A percentile compares a stretch with the other conserved stretches of the same genome.
These are phyloP conservation scores for Entomyzon cyanotis DNA, from an alignment of 2,113 vertebrate genomes.

Conservation along the genomic window DNA sequence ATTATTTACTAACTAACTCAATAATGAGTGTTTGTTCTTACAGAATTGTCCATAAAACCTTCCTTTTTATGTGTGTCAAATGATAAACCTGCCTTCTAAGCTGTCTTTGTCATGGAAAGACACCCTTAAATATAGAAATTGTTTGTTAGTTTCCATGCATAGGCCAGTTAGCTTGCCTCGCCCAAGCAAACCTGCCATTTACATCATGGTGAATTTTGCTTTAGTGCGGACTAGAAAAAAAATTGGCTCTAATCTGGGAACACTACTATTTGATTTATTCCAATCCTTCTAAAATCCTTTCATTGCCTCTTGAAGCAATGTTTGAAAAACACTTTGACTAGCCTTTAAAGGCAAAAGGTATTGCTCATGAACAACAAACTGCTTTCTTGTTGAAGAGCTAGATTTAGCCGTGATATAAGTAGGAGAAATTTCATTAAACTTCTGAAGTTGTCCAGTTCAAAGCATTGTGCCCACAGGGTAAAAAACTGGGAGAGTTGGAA, in stretches of 20 bases:
- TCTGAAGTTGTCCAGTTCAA: constrained; percentile 58
- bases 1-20: constrained; percentile 62
- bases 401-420: neutral
- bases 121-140: neutral
- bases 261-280: neutral
- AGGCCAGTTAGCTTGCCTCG: neutral
- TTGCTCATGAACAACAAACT: neutral
- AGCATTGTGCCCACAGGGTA: constrained; percentile 29
- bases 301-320: neutral
- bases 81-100: neutral
- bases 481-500: constrained; percentile 24
- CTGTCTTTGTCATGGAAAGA: neutral
- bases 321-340: neutral
- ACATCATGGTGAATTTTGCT: neutral
- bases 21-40: constrained; percentile 48
- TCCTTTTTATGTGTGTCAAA: neutral
- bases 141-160: neutral
- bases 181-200: neutral
- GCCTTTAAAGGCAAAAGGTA: neutral
- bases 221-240: neutral
- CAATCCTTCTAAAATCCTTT: neutral
- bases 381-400: neutral
- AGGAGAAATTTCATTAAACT: constrained; percentile 3
- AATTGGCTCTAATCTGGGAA: neutral
- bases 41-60: constrained; percentile 40